Evolutionary conservation across 2,113 vertebrate species (phyloP), one percentile per base, ranked within the genome.

Genomic region (Rattus rattus): DNA sequence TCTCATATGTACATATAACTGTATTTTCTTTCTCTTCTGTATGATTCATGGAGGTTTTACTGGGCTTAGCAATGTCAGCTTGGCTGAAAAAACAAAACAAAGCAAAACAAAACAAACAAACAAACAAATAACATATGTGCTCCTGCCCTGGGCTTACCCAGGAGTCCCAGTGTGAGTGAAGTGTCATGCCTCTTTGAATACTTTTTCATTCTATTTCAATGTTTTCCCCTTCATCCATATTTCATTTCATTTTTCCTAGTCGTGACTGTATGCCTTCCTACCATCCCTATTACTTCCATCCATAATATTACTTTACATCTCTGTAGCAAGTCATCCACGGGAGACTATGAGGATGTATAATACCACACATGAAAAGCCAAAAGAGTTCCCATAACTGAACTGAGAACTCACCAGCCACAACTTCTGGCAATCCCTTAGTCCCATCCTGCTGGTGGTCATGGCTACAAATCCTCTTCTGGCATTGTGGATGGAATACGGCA

Each of bases 321-420:
- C 67, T 92, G 54, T 39, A 7, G 47, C 90, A 43, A 88, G 0
- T 47, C 67, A 33, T 28, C n/a, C 1, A 0, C 5, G 49, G 30
- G 30, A 72, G 30, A 70, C 56, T 28, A 0, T 79, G 86, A 84
- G 95, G 91, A 96, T 97, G 91, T 96, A 91, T 59, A 11, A 96
- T 88, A 90, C 89, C 96, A 94, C 94, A 96, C 2, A 43, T 33
- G 47, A 80, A 87, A 70, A 87, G 33, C 39, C 47, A 14, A 81
- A 90, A 84, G 33, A 30, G 56, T 96, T 98, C 83, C 89, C 94
- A 79, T 67, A 79, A 94, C 59, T 94, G 59, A 93, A 49, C 14
- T 39, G 87, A 79, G 79, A 61, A 47, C 88, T 88, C 75, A 81
- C 88, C 70, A 86, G 88, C 90, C 95, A 70, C 77, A 96, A 79